A percentile compares a stretch with the other conserved stretches of the same genome.
These are phyloP conservation scores for Florisuga fusca DNA, from an alignment of 2,797 vertebrate genomes.

Conservation along the genomic window DNA sequence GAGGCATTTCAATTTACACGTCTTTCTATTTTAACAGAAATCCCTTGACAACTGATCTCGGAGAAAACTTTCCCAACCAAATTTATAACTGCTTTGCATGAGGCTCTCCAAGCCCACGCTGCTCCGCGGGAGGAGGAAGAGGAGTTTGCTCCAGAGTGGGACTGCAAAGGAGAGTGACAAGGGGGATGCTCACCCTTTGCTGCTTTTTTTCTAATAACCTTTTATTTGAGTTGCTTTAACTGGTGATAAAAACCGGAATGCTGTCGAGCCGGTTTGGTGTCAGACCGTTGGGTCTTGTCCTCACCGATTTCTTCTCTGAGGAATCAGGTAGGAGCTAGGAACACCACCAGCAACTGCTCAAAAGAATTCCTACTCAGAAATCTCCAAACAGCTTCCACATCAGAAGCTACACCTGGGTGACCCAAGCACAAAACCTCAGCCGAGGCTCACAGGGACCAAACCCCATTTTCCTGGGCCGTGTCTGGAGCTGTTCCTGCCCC, in stretches of 20 bases:
- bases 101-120: neutral
- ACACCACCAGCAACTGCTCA: too few relatives aligned
- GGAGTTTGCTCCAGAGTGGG: neutral
- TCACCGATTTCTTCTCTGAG: fast-evolving
- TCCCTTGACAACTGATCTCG: constrained; percentile 33
- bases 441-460: fast-evolving
- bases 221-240: neutral
- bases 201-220: neutral
- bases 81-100: neutral
- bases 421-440: too few relatives aligned
- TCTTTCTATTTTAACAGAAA: constrained; percentile 51
- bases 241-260: neutral
- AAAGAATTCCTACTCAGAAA: too few relatives aligned
- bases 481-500: fast-evolving
- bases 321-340: neutral
- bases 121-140: neutral
- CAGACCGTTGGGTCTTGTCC: neutral
- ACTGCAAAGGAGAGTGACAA: neutral
- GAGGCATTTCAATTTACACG: constrained; percentile 32
- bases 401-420: too few relatives aligned
- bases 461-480: fast-evolving
- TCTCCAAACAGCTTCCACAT: too few relatives aligned
- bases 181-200: neutral
- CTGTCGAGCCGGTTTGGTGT: neutral
- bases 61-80: neutral